These are phyloP conservation scores for Corynorhinus townsendii DNA, from an alignment of 2,113 vertebrate species.

Conservation along the genomic window DNA sequence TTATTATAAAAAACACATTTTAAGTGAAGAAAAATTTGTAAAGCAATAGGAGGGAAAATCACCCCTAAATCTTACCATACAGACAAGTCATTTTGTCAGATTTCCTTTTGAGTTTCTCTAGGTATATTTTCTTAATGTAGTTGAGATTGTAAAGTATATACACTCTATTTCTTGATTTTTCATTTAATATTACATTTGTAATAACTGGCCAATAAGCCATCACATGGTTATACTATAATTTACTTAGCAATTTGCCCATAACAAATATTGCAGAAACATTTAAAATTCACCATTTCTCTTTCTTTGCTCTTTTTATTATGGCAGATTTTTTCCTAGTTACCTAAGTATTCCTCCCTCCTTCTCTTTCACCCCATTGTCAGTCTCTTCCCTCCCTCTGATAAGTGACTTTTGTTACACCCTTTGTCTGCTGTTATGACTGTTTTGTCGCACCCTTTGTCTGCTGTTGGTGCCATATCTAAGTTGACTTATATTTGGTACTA, in stretches of 20 bases:
- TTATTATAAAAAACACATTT: slow-evolving; percentile 10
- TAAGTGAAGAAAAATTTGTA: slow-evolving; percentile 29
- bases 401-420: background rate
- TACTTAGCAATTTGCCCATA: background rate
- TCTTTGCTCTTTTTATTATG: slow-evolving; percentile 10
- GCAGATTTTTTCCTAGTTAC: background rate
- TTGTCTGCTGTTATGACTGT: background rate
- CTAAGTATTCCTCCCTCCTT: background rate
- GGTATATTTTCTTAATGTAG: background rate
- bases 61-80: background rate
- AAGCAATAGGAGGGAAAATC: background rate
- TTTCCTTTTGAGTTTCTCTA: slow-evolving; percentile 22
- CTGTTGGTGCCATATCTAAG: background rate
- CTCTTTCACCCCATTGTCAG: background rate
- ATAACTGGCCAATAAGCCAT: background rate
- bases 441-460: background rate
- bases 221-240: background rate
- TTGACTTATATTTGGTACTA: background rate
- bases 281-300: background rate
- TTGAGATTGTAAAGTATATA: background rate
- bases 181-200: background rate
- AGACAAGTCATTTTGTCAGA: slow-evolving; percentile 19
- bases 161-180: background rate
- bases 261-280: slow-evolving; percentile 18
- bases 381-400: background rate